Base-by-base conservation (phyloP, 2,888 invertebrate genomes). In the Ephialtes manifestator region DNA sequence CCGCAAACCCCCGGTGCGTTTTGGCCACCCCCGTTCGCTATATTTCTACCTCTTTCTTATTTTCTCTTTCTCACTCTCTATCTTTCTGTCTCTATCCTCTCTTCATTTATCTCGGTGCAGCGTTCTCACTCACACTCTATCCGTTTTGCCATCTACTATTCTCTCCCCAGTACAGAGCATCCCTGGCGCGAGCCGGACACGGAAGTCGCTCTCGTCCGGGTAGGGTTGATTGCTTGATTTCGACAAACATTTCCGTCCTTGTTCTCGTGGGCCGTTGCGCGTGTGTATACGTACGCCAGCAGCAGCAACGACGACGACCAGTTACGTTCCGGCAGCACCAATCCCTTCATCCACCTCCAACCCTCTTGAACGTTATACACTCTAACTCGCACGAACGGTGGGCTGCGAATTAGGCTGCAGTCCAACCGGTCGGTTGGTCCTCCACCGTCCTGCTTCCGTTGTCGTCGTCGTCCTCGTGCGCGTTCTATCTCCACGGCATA, bases 221-320 rank as follows among this genome's bases (percentile, higher is more conserved):
- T 83, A 84, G 88, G 88, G 88, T 88, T 91, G 92, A 92, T 92
- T 92, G 91, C 91, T 91, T 92, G 91, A 92, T 92, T 92, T 92
- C 92, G 90, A 90, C 92, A 91, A 92, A 92, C 91, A 91, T 90
- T 89, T 87, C 85, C 88, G 84, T 83, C 84, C 84, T 67, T 79
- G 84, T 72, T 83, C 35, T 31, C 55, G 85, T 71, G 55, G 75
- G 70, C 58, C 83, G 80, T 11, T 68, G 67, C 46, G 55, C 20
- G 63, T 28, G 35, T 67, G n/a, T 63, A 20, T 43, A 51, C 28
- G 43, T 71, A 58, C 67, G 48, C 58, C 77, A 71, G 63, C 60
- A 65, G 65, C 70, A 58, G 15, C 71, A 35, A 58, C 77, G 68
- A 58, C 63, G 35, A 79, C 77, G 55, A 67, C 20, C 71, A 79